Conservation (phyloP, 2,797 vertebrate genomes). For the Chloroceryle inda region DNA sequence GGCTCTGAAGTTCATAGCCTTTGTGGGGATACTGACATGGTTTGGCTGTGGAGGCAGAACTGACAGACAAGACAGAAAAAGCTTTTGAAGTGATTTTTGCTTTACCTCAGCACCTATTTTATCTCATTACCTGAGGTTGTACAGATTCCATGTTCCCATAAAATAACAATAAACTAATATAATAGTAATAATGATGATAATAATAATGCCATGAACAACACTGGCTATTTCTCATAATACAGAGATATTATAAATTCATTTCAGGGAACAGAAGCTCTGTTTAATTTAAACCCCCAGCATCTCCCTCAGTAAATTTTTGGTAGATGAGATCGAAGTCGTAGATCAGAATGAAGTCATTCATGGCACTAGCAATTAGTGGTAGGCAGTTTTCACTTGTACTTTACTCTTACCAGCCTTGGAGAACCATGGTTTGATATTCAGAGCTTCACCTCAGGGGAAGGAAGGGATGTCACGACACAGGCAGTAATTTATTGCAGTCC, state of each 20-base stretch:
- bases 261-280: background rate
- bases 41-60: background rate
- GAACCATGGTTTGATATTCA: background rate
- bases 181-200: background rate
- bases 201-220: background rate
- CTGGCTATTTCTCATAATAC: background rate
- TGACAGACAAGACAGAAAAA: background rate
- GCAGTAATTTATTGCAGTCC: background rate
- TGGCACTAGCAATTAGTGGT: background rate
- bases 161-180: background rate
- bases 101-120: background rate
- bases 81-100: background rate
- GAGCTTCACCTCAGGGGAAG: background rate
- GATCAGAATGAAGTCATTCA: background rate
- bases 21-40: background rate
- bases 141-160: background rate
- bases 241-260: background rate
- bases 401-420: background rate
- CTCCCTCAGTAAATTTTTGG: background rate
- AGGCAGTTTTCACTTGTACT: background rate
- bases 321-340: background rate
- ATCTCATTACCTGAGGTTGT: background rate
- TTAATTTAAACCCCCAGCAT: background rate
- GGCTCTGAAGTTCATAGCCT: accelerated
- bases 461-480: background rate